Percentiles rank a stretch among this genome's conserved stretches.
Evolutionary conservation across 2,888 invertebrate species (phyloP).

Genomic region (Rambutsinella grinnellia): DNA sequence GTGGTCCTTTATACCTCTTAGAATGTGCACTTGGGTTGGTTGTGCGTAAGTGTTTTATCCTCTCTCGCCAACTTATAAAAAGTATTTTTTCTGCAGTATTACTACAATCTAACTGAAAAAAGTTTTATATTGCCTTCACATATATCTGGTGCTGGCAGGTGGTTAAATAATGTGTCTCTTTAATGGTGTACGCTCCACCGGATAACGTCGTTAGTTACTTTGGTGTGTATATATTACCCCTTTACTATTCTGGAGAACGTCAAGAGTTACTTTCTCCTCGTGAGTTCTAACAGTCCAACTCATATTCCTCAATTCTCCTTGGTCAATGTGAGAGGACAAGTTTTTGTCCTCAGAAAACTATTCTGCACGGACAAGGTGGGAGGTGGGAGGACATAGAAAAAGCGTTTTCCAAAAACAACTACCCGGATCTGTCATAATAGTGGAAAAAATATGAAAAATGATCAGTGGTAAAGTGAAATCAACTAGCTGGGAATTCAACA

Average conservation of each 20-base stretch:
- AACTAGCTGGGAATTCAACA: conserved; percentile 36
- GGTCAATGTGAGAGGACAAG: neutral
- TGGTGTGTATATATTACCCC: neutral
- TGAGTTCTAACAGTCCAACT: neutral
- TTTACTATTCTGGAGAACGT: conserved; percentile 13
- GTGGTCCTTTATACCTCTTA: conserved; percentile 13
- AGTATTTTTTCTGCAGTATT: neutral
- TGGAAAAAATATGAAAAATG: conserved; percentile 49
- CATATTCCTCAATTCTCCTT: conserved; percentile 3
- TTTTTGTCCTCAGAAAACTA: neutral
- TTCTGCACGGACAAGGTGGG: too few species aligned
- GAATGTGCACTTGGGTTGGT: neutral
- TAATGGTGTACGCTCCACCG: conserved; percentile 51
- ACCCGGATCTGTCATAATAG: neutral
- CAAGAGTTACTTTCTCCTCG: conserved; percentile 12
- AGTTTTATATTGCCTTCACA: conserved; percentile 37
- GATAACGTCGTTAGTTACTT: conserved; percentile 43
- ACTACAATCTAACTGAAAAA: neutral
- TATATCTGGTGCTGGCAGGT: conserved; percentile 56
- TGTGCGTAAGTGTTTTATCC: too few species aligned
- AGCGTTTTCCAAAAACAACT: neutral
- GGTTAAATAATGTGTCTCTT: conserved; percentile 55
- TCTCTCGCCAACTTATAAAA: neutral
- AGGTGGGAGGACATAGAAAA: too few species aligned
- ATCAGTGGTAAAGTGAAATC: neutral